Base-by-base conservation (phyloP, 2,797 vertebrate species). In the Pangasius mekongensis region DNA sequence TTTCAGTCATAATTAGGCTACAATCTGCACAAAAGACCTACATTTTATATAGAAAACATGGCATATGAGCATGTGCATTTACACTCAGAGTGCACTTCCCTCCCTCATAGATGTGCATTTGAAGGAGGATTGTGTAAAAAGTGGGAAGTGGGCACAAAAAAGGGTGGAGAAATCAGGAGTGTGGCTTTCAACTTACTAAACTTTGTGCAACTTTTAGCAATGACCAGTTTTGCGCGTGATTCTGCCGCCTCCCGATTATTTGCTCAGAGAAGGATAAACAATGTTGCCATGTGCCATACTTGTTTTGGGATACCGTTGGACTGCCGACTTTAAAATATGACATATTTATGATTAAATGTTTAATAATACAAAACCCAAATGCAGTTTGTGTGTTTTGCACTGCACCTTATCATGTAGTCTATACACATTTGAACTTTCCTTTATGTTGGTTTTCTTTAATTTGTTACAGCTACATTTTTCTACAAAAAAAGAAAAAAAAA, bases 121-220 rank as follows among this genome's bases (percentile, higher is more conserved):
- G 52, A 80, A 54, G n/a, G 7, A 54, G 27, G 9, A 33, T 56
- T 80, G 18, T 36, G 30, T 33, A 60, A 58, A 36, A 58, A 81
- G 56, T 60, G 20, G 78, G 78, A 81, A 81, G 78, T 81, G 30
- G 52, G 18, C 52, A 56, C 18, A 58, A 80, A 78, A 78, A 33
- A 58, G 54, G 18, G 30, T 80, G 24, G n/a, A 33, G 52, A 78
- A 78, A 33, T 54, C 0, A 6, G 16, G 49, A 56, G 16, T 78
- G 52, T 52, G 27, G 13, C 49, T 54, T 77, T 77, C 13, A 77
- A n/a, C 43, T 76, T 77, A 18, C 74, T 77, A 54, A 54, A 77
- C 74, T 78, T 78, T 54, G 49, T 49, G 49, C 47, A 78, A 54
- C 49, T 54, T 49, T 54, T 30, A 78, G n/a, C 39, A 0, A 22